phyloP scores from a whole-genome alignment of 2,797 vertebrate species.

The Propithecus deckenii region DNA sequence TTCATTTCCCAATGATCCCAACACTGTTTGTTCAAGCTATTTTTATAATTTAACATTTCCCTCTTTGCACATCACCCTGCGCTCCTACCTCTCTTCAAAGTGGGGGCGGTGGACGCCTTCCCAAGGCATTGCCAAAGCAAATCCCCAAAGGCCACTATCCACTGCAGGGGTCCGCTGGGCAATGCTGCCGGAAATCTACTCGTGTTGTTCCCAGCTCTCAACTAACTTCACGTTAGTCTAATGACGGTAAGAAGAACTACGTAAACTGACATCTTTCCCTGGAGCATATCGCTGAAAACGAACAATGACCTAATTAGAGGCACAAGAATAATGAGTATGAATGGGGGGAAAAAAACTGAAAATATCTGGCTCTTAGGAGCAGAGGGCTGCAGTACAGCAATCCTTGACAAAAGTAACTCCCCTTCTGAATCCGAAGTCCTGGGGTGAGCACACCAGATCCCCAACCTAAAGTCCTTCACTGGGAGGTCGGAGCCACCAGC shows the following conservation, averaged over 20 bases:
- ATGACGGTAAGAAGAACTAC: neutral
- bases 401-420: neutral
- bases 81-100: neutral
- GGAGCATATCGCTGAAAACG: neutral
- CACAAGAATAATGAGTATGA: neutral
- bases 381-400: neutral
- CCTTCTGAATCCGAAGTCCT: neutral
- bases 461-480: neutral
- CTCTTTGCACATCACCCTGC: too few relatives aligned
- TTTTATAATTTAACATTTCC: neutral
- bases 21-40: neutral
- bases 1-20: neutral
- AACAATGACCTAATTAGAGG: neutral
- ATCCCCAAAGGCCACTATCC: neutral
- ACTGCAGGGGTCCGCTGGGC: neutral
- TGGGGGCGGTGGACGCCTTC: neutral
- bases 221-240: neutral
- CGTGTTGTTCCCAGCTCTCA: neutral
- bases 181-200: neutral
- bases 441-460: neutral
- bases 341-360: neutral
- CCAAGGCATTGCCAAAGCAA: neutral
- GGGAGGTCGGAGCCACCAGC: neutral
- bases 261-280: neutral
- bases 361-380: neutral